Evolutionary conservation across 1,140 invertebrate genomes (phyloP).

Genomic region (Ridgeia piscesae): DNA sequence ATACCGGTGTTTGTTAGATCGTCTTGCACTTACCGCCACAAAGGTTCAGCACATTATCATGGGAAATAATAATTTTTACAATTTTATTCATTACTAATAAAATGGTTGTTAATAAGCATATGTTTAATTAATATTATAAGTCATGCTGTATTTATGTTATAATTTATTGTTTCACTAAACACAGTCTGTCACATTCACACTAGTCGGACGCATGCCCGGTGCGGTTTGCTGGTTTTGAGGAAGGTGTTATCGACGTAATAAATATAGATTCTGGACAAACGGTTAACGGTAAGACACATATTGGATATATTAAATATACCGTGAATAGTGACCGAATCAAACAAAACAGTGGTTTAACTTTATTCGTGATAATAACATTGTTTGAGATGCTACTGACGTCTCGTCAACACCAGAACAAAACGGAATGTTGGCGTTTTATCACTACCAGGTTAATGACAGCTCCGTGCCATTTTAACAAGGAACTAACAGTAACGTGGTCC

Average conservation of each 20-base stretch:
- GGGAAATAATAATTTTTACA: conserved; percentile 2
- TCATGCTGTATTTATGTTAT: neutral
- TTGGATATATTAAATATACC: neutral
- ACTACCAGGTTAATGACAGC: no score
- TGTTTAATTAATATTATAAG: neutral
- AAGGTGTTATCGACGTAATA: neutral
- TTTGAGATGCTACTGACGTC: neutral
- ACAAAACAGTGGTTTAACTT: neutral
- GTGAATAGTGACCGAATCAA: neutral
- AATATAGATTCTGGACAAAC: neutral
- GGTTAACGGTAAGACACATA: neutral
- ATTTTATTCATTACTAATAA: neutral
- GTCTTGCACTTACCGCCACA: neutral
- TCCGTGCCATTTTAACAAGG: no score
- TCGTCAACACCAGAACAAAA: conserved; percentile 5
- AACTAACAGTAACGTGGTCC: no score
- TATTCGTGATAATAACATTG: neutral
- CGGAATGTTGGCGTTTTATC: neutral
- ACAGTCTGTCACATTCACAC: neutral
- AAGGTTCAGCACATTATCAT: conserved; percentile 1
- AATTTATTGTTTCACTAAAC: neutral
- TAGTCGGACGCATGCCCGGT: conserved; percentile 2
- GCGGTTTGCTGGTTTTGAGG: neutral
- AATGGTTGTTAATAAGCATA: neutral
- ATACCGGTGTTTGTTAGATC: neutral